Evolutionary conservation across 1,140 invertebrate species (phyloP).

Genomic region (Diuraphis noxia): DNA sequence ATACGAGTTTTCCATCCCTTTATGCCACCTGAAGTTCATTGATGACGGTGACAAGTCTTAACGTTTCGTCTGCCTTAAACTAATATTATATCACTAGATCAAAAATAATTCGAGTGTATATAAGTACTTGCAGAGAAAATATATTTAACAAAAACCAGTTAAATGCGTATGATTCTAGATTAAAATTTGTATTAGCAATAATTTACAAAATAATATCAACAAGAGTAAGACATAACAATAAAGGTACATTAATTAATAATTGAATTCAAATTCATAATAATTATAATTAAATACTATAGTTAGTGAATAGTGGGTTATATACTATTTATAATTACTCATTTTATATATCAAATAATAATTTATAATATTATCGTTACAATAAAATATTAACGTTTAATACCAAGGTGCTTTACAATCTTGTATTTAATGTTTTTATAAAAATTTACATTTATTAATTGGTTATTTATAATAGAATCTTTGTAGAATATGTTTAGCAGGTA

Average conservation of each 20-base stretch:
- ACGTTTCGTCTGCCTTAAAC: not conserved
- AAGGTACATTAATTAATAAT: too few species aligned
- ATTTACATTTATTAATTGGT: not conserved
- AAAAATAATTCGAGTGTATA: not conserved
- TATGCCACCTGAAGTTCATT: not conserved
- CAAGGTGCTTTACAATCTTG: not conserved
- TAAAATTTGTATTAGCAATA: not conserved
- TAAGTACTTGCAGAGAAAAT: not conserved
- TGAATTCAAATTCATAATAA: too few species aligned
- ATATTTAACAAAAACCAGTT: not conserved
- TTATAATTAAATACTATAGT: too few species aligned
- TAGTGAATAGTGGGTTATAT: not conserved
- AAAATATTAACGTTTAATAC: too few species aligned
- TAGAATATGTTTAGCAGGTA: not conserved
- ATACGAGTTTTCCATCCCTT: not conserved
- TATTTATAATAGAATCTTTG: too few species aligned
- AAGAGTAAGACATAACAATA: not conserved
- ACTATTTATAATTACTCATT: not conserved
- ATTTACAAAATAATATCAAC: not conserved
- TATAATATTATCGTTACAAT: not conserved
- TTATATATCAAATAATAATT: not conserved
- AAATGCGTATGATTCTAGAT: not conserved
- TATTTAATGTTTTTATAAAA: not conserved
- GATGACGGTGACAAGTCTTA: not conserved
- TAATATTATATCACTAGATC: conserved; percentile 5